phyloP scores from a whole-genome alignment of 2,888 invertebrate genomes.

The Tuta absoluta region DNA sequence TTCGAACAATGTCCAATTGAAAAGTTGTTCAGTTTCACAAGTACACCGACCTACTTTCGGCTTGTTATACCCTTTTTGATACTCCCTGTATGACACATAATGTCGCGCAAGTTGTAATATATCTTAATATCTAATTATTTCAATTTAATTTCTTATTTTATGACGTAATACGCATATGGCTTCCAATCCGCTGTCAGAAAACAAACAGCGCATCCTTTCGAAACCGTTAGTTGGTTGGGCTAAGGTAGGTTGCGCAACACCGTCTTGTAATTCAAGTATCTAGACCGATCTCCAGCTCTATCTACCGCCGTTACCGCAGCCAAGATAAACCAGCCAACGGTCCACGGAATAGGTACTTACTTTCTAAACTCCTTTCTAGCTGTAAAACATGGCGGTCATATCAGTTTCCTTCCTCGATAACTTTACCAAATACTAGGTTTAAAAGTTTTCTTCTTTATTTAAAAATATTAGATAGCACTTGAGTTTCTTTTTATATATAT shows the following conservation, averaged over 20 bases:
- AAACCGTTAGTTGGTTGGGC: neutral
- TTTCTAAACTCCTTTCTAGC: constrained; percentile 32
- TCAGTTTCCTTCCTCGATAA: constrained; percentile 18
- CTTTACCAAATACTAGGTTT: neutral
- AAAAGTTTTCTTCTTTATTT: neutral
- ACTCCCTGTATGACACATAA: too few species aligned
- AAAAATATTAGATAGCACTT: neutral
- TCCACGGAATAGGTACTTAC: constrained; percentile 23
- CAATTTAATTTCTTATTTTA: too few species aligned
- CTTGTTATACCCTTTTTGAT: too few species aligned
- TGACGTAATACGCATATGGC: too few species aligned
- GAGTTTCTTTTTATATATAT: too few species aligned
- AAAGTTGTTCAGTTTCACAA: too few species aligned
- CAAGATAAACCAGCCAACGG: constrained; percentile 24
- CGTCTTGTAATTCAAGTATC: neutral
- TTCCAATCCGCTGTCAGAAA: neutral
- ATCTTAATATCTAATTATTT: too few species aligned
- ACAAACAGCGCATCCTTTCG: neutral
- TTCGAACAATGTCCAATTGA: too few species aligned
- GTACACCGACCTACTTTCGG: too few species aligned
- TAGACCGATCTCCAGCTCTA: neutral
- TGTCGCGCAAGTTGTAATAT: too few species aligned
- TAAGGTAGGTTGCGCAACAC: constrained; percentile 3
- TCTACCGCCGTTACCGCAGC: constrained; percentile 24
- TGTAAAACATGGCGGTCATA: constrained; percentile 24